Evolutionary conservation across 2,888 invertebrate genomes (phyloP).

Genomic region (Parthenolecanium corni): DNA sequence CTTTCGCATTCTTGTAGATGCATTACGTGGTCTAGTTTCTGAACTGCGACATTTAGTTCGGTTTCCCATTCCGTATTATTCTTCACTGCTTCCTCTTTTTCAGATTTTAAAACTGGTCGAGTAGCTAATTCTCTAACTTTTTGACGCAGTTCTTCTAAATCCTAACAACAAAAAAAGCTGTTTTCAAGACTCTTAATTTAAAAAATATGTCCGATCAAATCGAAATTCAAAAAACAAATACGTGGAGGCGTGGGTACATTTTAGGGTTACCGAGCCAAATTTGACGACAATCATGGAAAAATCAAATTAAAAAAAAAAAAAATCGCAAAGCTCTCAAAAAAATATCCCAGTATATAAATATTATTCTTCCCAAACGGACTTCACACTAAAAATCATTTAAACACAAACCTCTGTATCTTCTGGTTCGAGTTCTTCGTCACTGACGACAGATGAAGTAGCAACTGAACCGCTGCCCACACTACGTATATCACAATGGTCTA

Average conservation of each 20-base stretch:
- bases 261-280: neutral
- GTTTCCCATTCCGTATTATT: conserved; percentile 69
- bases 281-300: neutral
- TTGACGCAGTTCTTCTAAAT: conserved; percentile 53
- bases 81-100: conserved; percentile 50
- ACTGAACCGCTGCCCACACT: conserved; percentile 47
- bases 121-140: conserved; percentile 60
- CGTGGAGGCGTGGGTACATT: neutral
- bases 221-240: too few relatives aligned
- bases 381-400: conserved; percentile 7
- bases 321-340: too few relatives aligned
- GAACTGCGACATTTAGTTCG: conserved; percentile 63
- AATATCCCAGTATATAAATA: too few relatives aligned
- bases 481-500: conserved; percentile 48
- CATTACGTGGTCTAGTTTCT: conserved; percentile 59
- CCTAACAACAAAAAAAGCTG: conserved; percentile 35
- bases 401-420: conserved; percentile 23
- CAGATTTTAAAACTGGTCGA: conserved; percentile 51
- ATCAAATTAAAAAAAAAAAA: too few relatives aligned
- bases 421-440: conserved; percentile 40
- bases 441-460: conserved; percentile 43
- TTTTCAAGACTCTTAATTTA: neutral
- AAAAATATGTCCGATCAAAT: neutral
- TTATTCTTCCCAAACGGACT: too few relatives aligned
- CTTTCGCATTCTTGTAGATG: conserved; percentile 53